Percentiles rank a stretch among this genome's conserved stretches.
Conservation (phyloP, 30 jellyfish, hydroid and myxozoan genomes). For the Rhopilema esculentum region DNA sequence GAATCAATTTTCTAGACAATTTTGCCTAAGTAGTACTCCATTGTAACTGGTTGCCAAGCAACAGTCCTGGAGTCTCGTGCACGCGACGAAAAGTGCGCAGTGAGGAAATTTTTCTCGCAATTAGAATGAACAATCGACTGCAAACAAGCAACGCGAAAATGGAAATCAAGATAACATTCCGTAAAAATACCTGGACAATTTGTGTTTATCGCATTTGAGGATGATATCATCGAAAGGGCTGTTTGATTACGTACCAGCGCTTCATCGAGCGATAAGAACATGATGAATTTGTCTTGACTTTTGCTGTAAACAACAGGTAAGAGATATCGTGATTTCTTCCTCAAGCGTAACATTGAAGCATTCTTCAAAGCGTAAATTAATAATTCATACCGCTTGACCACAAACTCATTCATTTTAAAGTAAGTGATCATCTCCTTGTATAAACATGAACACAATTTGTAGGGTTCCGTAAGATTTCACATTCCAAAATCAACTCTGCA, state of each 20-base stretch:
- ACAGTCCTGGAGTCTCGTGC: neutral
- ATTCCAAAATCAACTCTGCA: neutral
- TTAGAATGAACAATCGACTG: neutral
- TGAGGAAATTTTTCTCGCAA: neutral
- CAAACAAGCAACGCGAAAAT: neutral
- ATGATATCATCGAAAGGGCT: neutral
- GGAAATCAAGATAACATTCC: too few relatives aligned
- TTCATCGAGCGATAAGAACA: neutral
- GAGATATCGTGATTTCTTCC: neutral
- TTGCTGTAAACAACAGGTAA: neutral
- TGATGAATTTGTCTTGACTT: neutral
- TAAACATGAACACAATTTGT: neutral
- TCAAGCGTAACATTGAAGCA: neutral
- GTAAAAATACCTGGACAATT: neutral
- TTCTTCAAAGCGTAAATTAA: neutral
- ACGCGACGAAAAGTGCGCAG: neutral
- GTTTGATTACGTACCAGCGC: neutral
- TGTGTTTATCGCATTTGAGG: neutral
- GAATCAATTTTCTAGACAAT: too few relatives aligned
- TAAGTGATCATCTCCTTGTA: neutral
- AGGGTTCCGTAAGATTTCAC: neutral
- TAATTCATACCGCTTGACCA: neutral
- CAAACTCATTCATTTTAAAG: neutral
- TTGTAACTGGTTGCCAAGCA: neutral
- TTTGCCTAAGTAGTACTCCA: too few relatives aligned